These are phyloP conservation scores for Palythoa heliodiscus DNA, from an alignment of 92 coral and sea anemone genomes.

Conservation along the genomic window DNA sequence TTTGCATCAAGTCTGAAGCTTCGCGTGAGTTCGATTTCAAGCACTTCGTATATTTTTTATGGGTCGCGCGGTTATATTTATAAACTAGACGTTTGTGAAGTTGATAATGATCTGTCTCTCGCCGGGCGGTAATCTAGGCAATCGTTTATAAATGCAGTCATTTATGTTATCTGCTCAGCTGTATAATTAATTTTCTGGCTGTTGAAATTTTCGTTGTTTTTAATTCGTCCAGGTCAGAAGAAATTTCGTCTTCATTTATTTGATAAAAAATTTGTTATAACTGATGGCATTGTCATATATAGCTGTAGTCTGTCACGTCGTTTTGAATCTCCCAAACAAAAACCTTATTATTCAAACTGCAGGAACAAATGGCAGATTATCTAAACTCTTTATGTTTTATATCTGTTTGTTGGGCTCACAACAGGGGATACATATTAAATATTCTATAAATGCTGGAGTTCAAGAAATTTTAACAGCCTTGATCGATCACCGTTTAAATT, in stretches of 20 bases:
- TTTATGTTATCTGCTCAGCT: not conserved
- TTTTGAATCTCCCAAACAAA: not conserved
- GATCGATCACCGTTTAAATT: no score
- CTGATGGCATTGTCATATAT: no score
- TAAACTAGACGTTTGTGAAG: not conserved
- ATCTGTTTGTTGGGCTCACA: not conserved
- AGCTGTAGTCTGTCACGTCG: not conserved
- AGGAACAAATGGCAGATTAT: not conserved
- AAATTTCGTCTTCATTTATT: not conserved
- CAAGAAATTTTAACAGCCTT: no score
- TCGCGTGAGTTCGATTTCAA: not conserved
- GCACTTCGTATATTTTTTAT: not conserved
- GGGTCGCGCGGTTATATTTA: not conserved
- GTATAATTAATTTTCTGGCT: not conserved
- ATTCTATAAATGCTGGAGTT: not conserved
- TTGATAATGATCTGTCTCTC: constrained; percentile 13
- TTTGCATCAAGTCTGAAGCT: not conserved
- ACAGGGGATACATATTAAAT: no score
- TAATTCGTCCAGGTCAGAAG: not conserved
- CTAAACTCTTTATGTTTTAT: not conserved
- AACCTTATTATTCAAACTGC: not conserved
- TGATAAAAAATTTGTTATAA: not conserved
- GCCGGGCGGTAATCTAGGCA: not conserved
- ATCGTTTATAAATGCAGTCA: not conserved
- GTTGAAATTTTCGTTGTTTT: not conserved